A percentile compares a stretch with the other conserved stretches of the same genome.
phyloP scores from a whole-genome alignment of 2,888 invertebrate genomes.

The Drosophila bunnanda region DNA sequence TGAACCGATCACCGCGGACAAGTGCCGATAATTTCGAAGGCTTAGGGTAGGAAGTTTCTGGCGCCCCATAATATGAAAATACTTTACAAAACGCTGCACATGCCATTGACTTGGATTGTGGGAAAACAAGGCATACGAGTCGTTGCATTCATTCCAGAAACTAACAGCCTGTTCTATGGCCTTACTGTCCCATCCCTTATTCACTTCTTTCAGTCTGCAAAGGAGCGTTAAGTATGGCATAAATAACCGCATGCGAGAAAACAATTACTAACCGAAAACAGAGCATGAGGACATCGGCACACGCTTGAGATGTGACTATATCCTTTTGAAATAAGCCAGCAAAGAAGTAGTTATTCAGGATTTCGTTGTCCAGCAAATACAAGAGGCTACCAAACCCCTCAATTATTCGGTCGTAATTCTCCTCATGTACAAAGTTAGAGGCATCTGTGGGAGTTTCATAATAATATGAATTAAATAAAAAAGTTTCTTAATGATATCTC shows the following conservation, averaged over 20 bases:
- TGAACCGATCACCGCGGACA: conserved; percentile 38
- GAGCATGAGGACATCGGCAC: conserved; percentile 64
- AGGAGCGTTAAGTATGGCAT: neutral
- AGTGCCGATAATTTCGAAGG: conserved; percentile 41
- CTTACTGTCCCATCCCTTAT: conserved; percentile 38
- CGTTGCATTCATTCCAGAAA: conserved; percentile 58
- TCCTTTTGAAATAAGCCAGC: conserved; percentile 48
- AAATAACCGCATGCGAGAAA: too few relatives aligned
- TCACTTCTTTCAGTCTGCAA: conserved; percentile 48
- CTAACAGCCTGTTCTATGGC: conserved; percentile 18
- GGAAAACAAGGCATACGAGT: conserved; percentile 61
- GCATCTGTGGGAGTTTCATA: conserved; percentile 39
- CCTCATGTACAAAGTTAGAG: conserved; percentile 36
- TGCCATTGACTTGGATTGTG: conserved; percentile 51
- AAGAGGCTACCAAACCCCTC: conserved; percentile 52
- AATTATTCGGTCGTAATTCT: conserved; percentile 52
- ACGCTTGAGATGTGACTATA: conserved; percentile 50
- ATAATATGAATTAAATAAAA: neutral
- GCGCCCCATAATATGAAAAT: conserved; percentile 47
- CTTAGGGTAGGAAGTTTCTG: conserved; percentile 22
- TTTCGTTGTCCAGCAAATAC: conserved; percentile 27
- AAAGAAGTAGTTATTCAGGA: conserved; percentile 49
- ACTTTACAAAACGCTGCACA: conserved; percentile 58
- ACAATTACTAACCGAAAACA: conserved; percentile 52
- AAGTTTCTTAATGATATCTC: neutral